Evolutionary conservation across 1,140 invertebrate genomes (phyloP), one percentile per base, ranked within the genome.

Genomic region (Aphelenchoides fujianensis): DNA sequence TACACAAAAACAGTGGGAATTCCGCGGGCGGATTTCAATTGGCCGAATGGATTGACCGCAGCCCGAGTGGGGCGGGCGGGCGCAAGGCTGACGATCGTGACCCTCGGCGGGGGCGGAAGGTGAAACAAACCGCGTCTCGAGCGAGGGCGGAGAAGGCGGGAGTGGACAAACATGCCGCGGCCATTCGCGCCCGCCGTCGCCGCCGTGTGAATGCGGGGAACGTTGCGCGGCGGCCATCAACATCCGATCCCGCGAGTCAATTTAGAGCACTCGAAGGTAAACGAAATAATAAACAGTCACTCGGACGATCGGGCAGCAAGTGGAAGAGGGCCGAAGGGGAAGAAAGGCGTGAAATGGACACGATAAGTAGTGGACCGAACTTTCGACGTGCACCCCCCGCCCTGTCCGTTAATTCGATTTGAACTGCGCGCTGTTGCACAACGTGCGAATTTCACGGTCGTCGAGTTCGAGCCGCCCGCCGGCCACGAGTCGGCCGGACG

Each of bases 121-220:
- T 48, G 23, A 48, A 48, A 48, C 41, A 48, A 48, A 48, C 41
- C 41, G 41, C 41, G 12, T n/a, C 41, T 48, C 23, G 41, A 16
- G 41, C 41, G 23, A 23, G 23, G 41, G 41, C 23, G 41, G 41
- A 48, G 23, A 48, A 48, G 12, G 12, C 41, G 41, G 41, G 23
- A 48, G 23, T 48, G 12, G 41, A 48, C 41, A 48, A 48, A 48
- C 41, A 48, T 48, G 41, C 41, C 41, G 41, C 41, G 41, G 41
- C 41, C 41, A 48, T 48, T 48, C 41, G 41, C 23, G 41, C 23
- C 41, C 12, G 23, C 23, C 41, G 23, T 48, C 23, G 41, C 12
- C 12, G 41, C 41, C 41, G 41, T 48, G 41, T 48, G 41, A 48
- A 48, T 48, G 41, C n/a, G n/a, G n/a, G n/a, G n/a, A 48, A 48